A percentile compares a stretch with the other conserved stretches of the same genome.
phyloP scores from a whole-genome alignment of 2,113 vertebrate species.

The Natator depressus region DNA sequence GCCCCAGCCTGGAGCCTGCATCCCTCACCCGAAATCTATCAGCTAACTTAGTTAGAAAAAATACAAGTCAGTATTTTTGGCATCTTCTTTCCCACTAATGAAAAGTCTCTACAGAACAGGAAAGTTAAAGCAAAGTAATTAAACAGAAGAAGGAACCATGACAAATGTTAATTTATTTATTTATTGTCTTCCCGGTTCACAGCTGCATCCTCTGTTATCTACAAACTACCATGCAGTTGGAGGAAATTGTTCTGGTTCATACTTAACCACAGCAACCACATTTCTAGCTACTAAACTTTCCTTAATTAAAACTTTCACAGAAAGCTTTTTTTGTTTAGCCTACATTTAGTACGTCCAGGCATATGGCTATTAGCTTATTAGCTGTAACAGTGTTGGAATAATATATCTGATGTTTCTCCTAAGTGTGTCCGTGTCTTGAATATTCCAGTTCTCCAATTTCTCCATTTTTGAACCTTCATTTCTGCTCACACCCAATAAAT shows the following conservation, averaged over 20 bases:
- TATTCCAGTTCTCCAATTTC: neutral
- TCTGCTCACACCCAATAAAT: fast-evolving
- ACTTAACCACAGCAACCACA: neutral
- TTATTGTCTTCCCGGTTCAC: neutral
- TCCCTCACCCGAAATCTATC: fast-evolving
- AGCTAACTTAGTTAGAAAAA: neutral
- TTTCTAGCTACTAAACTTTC: neutral
- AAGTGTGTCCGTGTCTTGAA: neutral
- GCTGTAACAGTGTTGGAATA: neutral
- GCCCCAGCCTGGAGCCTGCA: too few species aligned
- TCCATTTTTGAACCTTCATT: fast-evolving
- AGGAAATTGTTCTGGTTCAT: neutral
- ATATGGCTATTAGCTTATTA: fast-evolving
- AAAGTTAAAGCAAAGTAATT: neutral
- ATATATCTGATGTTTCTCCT: too few species aligned
- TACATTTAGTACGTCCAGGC: neutral
- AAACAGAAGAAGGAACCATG: neutral
- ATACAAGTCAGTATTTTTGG: neutral
- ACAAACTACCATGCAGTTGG: neutral
- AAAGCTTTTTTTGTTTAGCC: neutral
- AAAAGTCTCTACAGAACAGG: neutral
- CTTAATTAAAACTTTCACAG: neutral
- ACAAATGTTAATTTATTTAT: neutral
- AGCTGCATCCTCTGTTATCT: neutral
- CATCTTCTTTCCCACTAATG: neutral